phyloP scores from a whole-genome alignment of 2,113 vertebrate genomes.

The Polypterus senegalus region DNA sequence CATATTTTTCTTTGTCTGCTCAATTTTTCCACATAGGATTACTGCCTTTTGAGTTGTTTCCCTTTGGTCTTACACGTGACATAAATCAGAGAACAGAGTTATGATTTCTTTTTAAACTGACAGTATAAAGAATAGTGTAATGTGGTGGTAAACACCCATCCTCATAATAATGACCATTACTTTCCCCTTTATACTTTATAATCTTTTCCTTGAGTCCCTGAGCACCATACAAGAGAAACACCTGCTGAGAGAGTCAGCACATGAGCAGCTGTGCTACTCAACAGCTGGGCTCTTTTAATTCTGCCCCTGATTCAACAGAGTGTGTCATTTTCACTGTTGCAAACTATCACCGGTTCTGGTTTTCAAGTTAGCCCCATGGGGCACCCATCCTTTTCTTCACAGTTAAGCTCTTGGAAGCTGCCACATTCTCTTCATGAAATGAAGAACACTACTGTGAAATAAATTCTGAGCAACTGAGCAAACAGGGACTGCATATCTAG shows the following conservation, averaged over 20 bases:
- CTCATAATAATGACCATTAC: too few species aligned
- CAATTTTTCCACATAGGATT: too few species aligned
- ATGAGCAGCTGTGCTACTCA: constrained; percentile 18
- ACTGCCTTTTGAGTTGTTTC: too few species aligned
- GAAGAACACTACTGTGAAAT: not conserved
- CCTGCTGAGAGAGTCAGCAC: constrained; percentile 18
- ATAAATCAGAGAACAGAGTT: too few species aligned
- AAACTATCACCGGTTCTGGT: too few species aligned
- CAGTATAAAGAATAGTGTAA: too few species aligned
- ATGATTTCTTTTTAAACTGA: too few species aligned
- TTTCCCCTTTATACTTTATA: not conserved
- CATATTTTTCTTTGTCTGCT: not conserved
- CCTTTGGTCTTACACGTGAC: too few species aligned
- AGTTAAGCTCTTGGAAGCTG: not conserved
- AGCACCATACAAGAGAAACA: constrained; percentile 23
- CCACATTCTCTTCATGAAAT: not conserved
- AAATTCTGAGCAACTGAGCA: not conserved
- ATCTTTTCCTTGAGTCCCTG: constrained; percentile 5
- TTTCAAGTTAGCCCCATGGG: too few species aligned
- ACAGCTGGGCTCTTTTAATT: too few species aligned
- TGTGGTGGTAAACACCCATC: too few species aligned
- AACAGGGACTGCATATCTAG: not conserved
- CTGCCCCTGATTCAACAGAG: constrained; percentile 19
- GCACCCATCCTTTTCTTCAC: not conserved
- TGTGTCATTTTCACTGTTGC: not conserved